Evolutionary conservation across 2,888 invertebrate genomes (phyloP).

Genomic region (Dryobotodes eremita): DNA sequence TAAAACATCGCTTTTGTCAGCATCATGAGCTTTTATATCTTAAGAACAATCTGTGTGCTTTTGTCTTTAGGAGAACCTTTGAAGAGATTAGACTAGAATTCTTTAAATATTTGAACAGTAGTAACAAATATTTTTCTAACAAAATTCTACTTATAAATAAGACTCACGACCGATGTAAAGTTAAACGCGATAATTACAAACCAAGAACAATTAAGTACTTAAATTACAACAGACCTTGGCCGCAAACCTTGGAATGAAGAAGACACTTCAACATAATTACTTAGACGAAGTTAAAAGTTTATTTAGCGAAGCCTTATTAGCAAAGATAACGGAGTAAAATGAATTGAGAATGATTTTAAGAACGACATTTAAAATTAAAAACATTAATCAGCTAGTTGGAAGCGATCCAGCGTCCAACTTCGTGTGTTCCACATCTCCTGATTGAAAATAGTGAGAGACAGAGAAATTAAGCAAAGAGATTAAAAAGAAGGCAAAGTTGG

Average conservation of each 20-base stretch:
- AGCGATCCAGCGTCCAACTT: conserved; percentile 20
- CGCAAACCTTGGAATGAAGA: conserved; percentile 20
- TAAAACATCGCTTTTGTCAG: background rate
- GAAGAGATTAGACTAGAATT: background rate
- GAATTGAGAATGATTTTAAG: conserved; percentile 26
- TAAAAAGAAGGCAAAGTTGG: conserved; percentile 34
- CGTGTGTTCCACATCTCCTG: conserved; percentile 29
- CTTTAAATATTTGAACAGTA: background rate
- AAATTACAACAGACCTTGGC: conserved; percentile 8
- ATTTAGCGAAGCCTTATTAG: conserved; percentile 10
- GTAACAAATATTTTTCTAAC: background rate
- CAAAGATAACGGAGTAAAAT: conserved; percentile 26
- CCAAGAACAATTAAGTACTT: conserved; percentile 6
- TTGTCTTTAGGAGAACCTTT: background rate
- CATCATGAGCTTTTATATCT: background rate
- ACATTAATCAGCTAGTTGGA: conserved; percentile 44
- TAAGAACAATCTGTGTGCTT: background rate
- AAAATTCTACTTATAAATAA: conserved; percentile 8
- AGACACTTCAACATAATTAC: conserved; percentile 44
- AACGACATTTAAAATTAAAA: conserved; percentile 36
- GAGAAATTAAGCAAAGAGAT: conserved; percentile 10
- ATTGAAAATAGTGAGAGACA: conserved; percentile 42
- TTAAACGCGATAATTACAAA: conserved; percentile 14
- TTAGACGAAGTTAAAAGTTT: conserved; percentile 38
- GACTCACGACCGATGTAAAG: background rate